Conservation (phyloP, 2,113 vertebrate species). For the Protobothrops mucrosquamatus region DNA sequence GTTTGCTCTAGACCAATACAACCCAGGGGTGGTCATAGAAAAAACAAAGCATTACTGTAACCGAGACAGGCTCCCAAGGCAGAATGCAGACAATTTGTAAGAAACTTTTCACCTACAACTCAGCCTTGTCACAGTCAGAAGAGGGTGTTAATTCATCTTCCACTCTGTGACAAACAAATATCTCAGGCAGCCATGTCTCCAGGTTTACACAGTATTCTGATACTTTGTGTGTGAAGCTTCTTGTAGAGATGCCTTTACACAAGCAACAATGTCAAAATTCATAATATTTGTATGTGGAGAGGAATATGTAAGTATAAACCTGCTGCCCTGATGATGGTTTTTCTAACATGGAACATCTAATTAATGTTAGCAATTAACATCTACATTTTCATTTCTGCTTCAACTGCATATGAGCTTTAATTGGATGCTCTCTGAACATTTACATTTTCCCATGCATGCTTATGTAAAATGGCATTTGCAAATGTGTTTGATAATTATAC, state of each 20-base stretch:
- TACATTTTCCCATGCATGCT: neutral
- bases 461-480: neutral
- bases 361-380: neutral
- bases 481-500: neutral
- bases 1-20: slow-evolving; percentile 67
- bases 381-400: neutral
- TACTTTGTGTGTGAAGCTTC: slow-evolving; percentile 18
- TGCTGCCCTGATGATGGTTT: neutral
- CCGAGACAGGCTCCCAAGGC: slow-evolving; percentile 53
- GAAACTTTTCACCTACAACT: slow-evolving; percentile 60
- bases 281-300: neutral
- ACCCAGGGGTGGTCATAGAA: slow-evolving; percentile 64
- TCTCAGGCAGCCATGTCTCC: neutral
- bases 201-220: slow-evolving; percentile 19
- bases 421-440: neutral
- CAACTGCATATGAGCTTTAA: neutral
- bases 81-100: slow-evolving; percentile 62
- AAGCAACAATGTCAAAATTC: slow-evolving; percentile 6
- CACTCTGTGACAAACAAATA: slow-evolving; percentile 41
- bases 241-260: neutral
- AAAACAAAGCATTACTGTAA: slow-evolving; percentile 70
- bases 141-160: slow-evolving; percentile 35
- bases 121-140: slow-evolving; percentile 47
- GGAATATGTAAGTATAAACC: neutral
- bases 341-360: neutral